Percentiles rank a stretch among this genome's conserved stretches.
These are phyloP conservation scores for Brachionus calyciflorus DNA, from an alignment of 1,140 invertebrate species.

Conservation along the genomic window DNA sequence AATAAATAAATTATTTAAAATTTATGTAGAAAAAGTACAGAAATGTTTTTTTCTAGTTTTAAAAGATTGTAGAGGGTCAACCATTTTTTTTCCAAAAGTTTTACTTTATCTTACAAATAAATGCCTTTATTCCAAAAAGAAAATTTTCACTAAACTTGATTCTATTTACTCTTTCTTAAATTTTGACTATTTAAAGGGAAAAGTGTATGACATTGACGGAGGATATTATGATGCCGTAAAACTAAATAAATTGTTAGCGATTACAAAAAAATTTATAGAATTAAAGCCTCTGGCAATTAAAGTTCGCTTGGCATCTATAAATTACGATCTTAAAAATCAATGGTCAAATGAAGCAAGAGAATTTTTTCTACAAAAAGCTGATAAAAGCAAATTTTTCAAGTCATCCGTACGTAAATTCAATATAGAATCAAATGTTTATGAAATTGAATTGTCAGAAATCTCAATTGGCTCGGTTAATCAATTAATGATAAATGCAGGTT, in stretches of 20 bases:
- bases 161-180: too few relatives aligned
- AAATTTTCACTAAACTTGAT: too few relatives aligned
- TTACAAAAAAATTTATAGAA: neutral
- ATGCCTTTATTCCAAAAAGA: too few relatives aligned
- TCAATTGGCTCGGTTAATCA: neutral
- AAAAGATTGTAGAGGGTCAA: too few relatives aligned
- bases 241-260: neutral
- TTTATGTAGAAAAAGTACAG: too few relatives aligned
- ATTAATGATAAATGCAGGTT: neutral
- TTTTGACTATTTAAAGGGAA: neutral
- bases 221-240: slow-evolving; percentile 1
- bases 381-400: neutral
- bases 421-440: neutral
- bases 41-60: too few relatives aligned
- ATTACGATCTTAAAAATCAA: neutral
- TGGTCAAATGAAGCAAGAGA: slow-evolving; percentile 9
- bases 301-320: neutral
- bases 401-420: neutral
- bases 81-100: too few relatives aligned
- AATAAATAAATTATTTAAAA: too few relatives aligned
- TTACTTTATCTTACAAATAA: too few relatives aligned
- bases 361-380: neutral
- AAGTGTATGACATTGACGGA: neutral
- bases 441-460: neutral
- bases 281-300: neutral